Percentiles rank a stretch among this genome's conserved stretches.
Conservation (phyloP, 2,113 vertebrate genomes). For the Lonchura striata region DNA sequence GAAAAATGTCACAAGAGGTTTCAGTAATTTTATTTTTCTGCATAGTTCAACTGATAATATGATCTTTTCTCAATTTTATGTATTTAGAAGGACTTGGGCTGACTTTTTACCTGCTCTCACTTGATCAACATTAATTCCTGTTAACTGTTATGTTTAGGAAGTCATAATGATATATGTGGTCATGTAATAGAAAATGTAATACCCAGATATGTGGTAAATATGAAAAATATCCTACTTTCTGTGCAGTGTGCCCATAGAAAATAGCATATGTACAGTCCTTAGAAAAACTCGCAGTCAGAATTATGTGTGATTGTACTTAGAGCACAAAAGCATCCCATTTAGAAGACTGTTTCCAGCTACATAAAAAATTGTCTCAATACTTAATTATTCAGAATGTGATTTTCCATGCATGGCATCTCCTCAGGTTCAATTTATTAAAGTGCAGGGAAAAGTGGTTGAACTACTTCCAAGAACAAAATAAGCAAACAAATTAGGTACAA, state of each 20-base stretch:
- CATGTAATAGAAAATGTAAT: neutral
- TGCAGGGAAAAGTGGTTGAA: neutral
- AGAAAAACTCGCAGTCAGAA: neutral
- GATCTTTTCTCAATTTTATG: neutral
- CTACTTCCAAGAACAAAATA: neutral
- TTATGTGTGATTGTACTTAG: neutral
- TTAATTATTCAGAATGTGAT: neutral
- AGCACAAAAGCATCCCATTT: neutral
- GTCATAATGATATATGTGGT: neutral
- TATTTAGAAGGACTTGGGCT: neutral
- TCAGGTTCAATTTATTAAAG: neutral
- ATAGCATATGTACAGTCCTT: neutral
- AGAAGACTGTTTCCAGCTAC: neutral
- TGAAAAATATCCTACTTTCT: neutral
- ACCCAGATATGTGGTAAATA: neutral
- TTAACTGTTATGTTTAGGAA: neutral
- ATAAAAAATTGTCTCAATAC: neutral
- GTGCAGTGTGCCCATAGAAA: neutral
- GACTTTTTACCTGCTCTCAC: neutral
- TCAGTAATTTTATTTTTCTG: neutral
- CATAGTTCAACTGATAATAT: neutral
- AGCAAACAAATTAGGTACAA: neutral
- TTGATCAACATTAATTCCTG: neutral
- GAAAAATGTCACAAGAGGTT: neutral
- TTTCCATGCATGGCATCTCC: neutral